Evolutionary conservation across 2,113 vertebrate genomes (phyloP), one percentile per base, ranked within the genome.

Genomic region (Chunga burmeisteri): DNA sequence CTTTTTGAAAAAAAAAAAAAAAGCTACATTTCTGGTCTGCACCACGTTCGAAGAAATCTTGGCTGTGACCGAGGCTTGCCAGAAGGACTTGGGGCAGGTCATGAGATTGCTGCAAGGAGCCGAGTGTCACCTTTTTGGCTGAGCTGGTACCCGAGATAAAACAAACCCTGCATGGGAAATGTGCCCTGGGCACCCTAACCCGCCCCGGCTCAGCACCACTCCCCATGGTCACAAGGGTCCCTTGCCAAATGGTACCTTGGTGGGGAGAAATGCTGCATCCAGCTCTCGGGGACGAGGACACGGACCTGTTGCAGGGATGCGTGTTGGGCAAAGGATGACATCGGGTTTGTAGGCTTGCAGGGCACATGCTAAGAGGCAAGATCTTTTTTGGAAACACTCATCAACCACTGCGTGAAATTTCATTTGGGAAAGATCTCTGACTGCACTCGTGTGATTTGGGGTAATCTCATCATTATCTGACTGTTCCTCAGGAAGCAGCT

Each of bases 1-100:
- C 2, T 36, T 62, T 79, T 73, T 61, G 63, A 27, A 44, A 50
- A 36, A 34, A 27, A 44, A 50, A 36, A 34, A 11, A 49, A 59
- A 25, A 23, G 27, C 16, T 23, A 3, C 0, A 0, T 55, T 71
- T 50, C 46, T 59, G n/a, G 13, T 36, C 56, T 2, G 3, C 34
- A 6, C 47, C 34, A 6, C 2, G 13, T 25, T 25, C 2, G 0
- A 38, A 52, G 55, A 8, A 58, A 84, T 21, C 9, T 18, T 0
- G 0, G 27, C 15, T 11, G 23, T 32, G 52, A 46, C 42, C 5
- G 0, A 30, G 53, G 22, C 16, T 67, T n/a, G 46, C 42, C 59
- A 11, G 49, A 73, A 82, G 65, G 72, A 17, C 59, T 83, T 12
- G 21, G 49, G 42, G 44, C 36, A 36, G 52, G 55, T 30, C 14